A percentile compares a stretch with the other conserved stretches of the same genome.
Conservation (phyloP, 2,797 vertebrate genomes). For the Micrastur ruficollis region DNA sequence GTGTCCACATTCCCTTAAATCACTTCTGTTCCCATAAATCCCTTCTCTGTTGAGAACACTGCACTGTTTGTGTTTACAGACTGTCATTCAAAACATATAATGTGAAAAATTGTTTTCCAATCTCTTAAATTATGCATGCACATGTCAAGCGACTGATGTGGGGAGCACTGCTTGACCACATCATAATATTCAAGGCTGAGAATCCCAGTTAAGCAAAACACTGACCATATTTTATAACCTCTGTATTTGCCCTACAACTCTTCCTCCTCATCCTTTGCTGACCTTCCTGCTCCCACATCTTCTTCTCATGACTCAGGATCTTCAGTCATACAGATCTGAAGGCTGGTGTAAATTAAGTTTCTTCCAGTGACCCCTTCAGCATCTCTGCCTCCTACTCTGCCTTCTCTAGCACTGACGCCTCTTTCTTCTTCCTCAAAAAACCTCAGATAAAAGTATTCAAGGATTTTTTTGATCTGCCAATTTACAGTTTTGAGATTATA, state of each 20-base stretch:
- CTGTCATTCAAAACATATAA: neutral
- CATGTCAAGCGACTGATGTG: neutral
- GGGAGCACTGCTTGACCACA: neutral
- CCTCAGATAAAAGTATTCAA: neutral
- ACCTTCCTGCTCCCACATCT: neutral
- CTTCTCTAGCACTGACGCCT: neutral
- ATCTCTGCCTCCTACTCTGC: neutral
- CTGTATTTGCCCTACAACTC: neutral
- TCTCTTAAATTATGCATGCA: rapidly evolving
- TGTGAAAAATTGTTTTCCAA: neutral
- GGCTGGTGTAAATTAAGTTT: neutral
- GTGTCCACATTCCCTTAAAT: neutral
- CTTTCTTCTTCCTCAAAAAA: neutral
- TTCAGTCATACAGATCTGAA: neutral
- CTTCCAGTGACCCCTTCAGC: neutral
- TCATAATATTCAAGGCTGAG: neutral
- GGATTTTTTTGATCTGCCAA: neutral
- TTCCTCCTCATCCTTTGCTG: neutral
- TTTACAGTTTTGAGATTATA: neutral
- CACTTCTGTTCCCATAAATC: neutral
- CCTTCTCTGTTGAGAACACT: neutral
- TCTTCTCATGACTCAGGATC: neutral
- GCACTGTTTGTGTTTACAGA: neutral
- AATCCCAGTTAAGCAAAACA: neutral
- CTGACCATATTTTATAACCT: neutral